These are phyloP conservation scores for Drosophila arawakana DNA, from an alignment of 1,140 invertebrate species.

Conservation along the genomic window DNA sequence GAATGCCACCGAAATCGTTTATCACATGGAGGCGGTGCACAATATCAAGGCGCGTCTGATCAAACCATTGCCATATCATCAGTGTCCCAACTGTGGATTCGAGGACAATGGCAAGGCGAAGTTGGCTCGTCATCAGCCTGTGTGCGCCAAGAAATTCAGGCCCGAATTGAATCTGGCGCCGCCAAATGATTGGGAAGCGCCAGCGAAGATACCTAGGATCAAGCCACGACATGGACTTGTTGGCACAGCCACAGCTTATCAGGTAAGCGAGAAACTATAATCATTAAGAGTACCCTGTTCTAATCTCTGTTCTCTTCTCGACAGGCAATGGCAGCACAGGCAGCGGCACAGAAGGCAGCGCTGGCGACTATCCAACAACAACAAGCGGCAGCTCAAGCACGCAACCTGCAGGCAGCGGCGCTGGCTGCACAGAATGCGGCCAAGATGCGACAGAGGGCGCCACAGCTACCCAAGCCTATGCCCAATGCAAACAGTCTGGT, in stretches of 20 bases:
- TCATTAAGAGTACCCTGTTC: not conserved
- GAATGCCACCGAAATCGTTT: slow-evolving; percentile 94
- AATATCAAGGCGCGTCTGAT: slow-evolving; percentile 92
- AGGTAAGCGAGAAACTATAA: slow-evolving; percentile 49
- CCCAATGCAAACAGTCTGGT: slow-evolving; percentile 57
- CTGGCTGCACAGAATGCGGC: slow-evolving; percentile 79
- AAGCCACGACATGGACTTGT: slow-evolving; percentile 83
- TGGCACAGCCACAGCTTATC: slow-evolving; percentile 84
- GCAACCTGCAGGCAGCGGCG: slow-evolving; percentile 79
- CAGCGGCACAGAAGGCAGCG: slow-evolving; percentile 82
- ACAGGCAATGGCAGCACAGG: slow-evolving; percentile 84
- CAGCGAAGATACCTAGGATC: slow-evolving; percentile 92
- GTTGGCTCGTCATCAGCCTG: slow-evolving; percentile 93
- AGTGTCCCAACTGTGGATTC: slow-evolving; percentile 97
- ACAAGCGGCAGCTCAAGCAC: slow-evolving; percentile 71
- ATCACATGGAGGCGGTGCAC: slow-evolving; percentile 96
- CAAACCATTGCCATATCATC: slow-evolving; percentile 93
- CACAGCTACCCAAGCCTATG: slow-evolving; percentile 58
- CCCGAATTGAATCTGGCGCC: slow-evolving; percentile 93
- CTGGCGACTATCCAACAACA: slow-evolving; percentile 80
- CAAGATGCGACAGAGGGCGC: slow-evolving; percentile 74
- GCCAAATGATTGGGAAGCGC: slow-evolving; percentile 94
- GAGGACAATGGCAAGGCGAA: slow-evolving; percentile 98
- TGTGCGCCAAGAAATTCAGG: slow-evolving; percentile 96
- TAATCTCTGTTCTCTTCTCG: not conserved